Evolutionary conservation across 1,140 invertebrate species (phyloP), one percentile per base, ranked within the genome.

Genomic region (Drosophila pseudoananassae): DNA sequence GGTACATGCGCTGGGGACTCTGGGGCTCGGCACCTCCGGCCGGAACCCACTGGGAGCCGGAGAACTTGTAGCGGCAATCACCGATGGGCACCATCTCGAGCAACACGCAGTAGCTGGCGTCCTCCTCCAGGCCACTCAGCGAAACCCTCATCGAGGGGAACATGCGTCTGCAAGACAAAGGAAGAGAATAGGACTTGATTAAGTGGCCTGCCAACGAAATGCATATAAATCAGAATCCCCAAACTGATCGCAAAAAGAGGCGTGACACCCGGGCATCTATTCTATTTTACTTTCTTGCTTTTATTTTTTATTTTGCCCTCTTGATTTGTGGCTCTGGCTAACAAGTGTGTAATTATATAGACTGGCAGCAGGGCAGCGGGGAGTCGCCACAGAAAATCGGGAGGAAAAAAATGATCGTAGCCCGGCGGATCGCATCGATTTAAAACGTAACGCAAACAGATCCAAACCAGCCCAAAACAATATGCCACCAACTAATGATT

Each of bases 1-100:
- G 92, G 92, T 97, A 97, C 73, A 97, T 93, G 10, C 96, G 92
- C 1, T 93, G 92, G 0, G 95, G 94, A 71, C 95, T 95, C 87
- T 97, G 96, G 0, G 96, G 96, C 73, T 98, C 97, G 0, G 97
- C 97, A 40, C 95, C 95, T 0, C 97, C 97, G 3, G 95, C 94
- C 10, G 95, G 95, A 95, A 96, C 97, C 96, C 97, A 98, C 33
- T 92, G 91, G 64, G 94, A 93, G 68, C 95, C 94, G 63, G 93
- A 94, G 92, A 94, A 97, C 72, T 95, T 95, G 91, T 94, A 95
- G 2, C 96, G 93, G 40, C 94, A 94, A 36, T 93, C 92, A 8
- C 94, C 94, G 1, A 94, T 94, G 7, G 95, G 94, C 1, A 94
- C 93, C 78, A 98, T 94, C 91, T 98, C 97, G 52, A 98, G 92